These are phyloP conservation scores for Microchirus variegatus DNA, from an alignment of 2,797 vertebrate species.

Conservation along the genomic window DNA sequence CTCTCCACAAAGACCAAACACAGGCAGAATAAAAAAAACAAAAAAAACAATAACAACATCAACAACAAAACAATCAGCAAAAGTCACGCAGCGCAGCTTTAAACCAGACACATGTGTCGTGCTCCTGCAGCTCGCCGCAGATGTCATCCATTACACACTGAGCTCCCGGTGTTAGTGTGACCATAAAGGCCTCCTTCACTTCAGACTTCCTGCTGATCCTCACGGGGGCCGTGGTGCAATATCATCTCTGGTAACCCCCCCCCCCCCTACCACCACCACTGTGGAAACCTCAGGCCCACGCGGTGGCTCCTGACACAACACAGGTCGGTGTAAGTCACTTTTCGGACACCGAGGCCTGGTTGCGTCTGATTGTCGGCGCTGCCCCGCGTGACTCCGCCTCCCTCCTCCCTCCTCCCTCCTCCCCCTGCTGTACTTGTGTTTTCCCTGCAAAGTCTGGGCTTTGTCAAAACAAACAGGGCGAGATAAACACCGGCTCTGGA, in stretches of 20 bases:
- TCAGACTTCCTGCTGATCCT: conserved; percentile 33
- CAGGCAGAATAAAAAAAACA: no score
- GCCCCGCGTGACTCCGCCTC: conserved; percentile 55
- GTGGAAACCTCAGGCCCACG: conserved; percentile 50
- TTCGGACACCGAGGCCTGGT: conserved; percentile 55
- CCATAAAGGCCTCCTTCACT: conserved; percentile 41
- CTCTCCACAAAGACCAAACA: no score
- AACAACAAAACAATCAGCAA: no score
- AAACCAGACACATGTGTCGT: not conserved
- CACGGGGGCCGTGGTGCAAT: conserved; percentile 20
- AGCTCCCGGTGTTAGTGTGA: conserved; percentile 42
- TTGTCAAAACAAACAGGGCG: conserved; percentile 83
- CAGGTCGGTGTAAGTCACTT: conserved; percentile 60
- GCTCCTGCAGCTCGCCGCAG: conserved; percentile 40
- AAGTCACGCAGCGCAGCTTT: not conserved
- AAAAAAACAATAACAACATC: no score
- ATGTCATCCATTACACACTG: conserved; percentile 28
- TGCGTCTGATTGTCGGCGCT: conserved; percentile 51
- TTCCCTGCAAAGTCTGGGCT: conserved; percentile 79
- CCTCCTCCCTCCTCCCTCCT: conserved; percentile 65
- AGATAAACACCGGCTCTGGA: conserved; percentile 80
- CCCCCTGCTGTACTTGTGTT: conserved; percentile 76
- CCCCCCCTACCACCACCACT: no score
- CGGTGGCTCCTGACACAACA: conserved; percentile 38
- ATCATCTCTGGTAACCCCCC: conserved; percentile 41